Evolutionary conservation across 2,888 invertebrate genomes (phyloP), one percentile per base, ranked within the genome.

Genomic region (Orchesella flavescens): DNA sequence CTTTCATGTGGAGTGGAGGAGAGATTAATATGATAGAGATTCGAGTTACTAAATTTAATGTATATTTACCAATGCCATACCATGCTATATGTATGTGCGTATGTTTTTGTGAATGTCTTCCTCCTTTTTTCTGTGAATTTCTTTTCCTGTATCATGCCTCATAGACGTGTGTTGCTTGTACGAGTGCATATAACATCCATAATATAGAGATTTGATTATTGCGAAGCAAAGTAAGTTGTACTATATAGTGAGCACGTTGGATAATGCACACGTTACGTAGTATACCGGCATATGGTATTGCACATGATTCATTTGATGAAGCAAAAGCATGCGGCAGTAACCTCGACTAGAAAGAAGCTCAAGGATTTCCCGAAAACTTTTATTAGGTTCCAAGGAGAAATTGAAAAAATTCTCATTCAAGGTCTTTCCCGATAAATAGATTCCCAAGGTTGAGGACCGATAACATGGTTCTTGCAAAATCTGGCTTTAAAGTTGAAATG

Each of bases 321-420:
- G 34, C 34, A 34, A 34, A 34, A 75, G 81, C 73, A 81, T 81
- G 81, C 81, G 81, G 81, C 68, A 81, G 81, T 81, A 75, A 81
- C 81, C 81, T 81, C 63, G 81, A 75, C 46, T 69, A 69, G 53
- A 55, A 81, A 79, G 71, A 73, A 73, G 75, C 74, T 81, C 81
- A 81, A 81, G 81, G 81, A 75, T 81, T 81, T 81, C 81, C 81
- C 81, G 81, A 81, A 81, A 81, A 43, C 55, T 76, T 76, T 73
- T 76, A 76, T 55, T 76, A 53, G 66, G 66, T 76, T 66, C 76
- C 76, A 76, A 76, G 76, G 76, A 55, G 66, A 66, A 49, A 71
- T 21, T 34, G 34, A 34, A 34, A 34, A 34, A 34, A 34, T 34
- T 21, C 66, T 44, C 66, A 55, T 75, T 81, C 75, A 74, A 81